phyloP scores from a whole-genome alignment of 2,888 invertebrate genomes.

The Digitonthophagus gazella region DNA sequence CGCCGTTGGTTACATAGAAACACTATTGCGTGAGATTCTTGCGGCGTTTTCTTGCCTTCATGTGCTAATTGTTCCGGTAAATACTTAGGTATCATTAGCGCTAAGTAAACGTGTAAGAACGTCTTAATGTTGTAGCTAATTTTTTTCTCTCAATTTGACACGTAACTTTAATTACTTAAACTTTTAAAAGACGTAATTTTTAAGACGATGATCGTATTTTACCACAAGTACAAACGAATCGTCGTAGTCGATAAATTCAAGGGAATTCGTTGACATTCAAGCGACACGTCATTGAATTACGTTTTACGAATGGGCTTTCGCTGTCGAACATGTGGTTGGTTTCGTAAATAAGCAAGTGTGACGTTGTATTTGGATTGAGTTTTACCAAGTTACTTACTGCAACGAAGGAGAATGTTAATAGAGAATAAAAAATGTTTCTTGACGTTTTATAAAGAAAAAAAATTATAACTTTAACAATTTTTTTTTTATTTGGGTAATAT shows the following conservation, averaged over 20 bases:
- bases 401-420: too few species aligned
- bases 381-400: too few species aligned
- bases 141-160: background rate
- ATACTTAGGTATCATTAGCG: background rate
- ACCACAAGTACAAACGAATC: too few species aligned
- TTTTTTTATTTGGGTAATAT: too few species aligned
- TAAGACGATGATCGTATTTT: too few species aligned
- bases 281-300: background rate
- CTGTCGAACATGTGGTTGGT: background rate
- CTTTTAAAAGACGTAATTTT: too few species aligned
- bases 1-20: background rate
- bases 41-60: background rate
- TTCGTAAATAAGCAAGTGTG: background rate
- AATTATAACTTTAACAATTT: too few species aligned
- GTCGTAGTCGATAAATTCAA: too few species aligned
- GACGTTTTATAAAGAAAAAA: too few species aligned
- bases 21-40: background rate
- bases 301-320: background rate
- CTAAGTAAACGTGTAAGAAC: background rate
- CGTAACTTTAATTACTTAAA: background rate
- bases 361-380: background rate
- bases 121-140: too few species aligned
- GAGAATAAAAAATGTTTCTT: too few species aligned
- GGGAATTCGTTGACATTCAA: background rate
- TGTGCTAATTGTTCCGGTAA: background rate